phyloP scores from a whole-genome alignment of 1,140 invertebrate species.

The Araneus ventricosus region DNA sequence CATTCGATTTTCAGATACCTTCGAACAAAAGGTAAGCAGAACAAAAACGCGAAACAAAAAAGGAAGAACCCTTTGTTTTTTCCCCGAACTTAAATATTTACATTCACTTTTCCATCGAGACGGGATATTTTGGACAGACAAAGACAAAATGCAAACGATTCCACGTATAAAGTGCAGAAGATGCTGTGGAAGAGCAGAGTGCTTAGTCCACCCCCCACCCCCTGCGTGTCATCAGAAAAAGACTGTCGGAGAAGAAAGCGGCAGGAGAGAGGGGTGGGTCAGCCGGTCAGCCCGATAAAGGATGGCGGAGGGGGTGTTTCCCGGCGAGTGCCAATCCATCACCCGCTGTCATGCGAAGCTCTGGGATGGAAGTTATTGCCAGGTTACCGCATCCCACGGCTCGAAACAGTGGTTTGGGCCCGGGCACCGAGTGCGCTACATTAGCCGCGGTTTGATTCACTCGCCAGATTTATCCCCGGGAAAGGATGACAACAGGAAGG shows the following conservation, averaged over 20 bases:
- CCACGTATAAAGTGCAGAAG: not conserved
- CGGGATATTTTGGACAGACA: not conserved
- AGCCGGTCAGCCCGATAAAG: conserved; percentile 50
- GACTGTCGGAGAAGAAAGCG: not conserved
- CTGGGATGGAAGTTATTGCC: conserved; percentile 68
- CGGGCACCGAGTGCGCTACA: conserved; percentile 52
- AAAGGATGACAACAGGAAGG: conserved; percentile 36
- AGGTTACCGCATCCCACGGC: conserved; percentile 59
- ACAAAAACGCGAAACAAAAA: not conserved
- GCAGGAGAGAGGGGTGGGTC: conserved; percentile 18
- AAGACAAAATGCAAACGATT: conserved; percentile 68
- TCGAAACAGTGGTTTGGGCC: conserved; percentile 58
- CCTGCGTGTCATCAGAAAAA: conserved; percentile 44
- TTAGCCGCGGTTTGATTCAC: conserved; percentile 65
- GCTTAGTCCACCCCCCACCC: not conserved
- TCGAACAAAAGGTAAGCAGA: not conserved
- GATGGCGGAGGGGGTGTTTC: conserved; percentile 43
- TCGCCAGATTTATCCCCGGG: conserved; percentile 50
- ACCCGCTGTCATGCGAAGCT: conserved; percentile 58
- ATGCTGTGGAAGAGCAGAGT: conserved; percentile 37
- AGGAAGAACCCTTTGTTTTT: not conserved
- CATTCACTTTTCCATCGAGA: conserved; percentile 34
- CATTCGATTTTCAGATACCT: not conserved
- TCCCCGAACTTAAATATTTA: conserved; percentile 59
- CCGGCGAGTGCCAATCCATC: conserved; percentile 62